These are phyloP conservation scores for Aleiodes testaceus DNA, from an alignment of 2,888 invertebrate species.

Conservation along the genomic window DNA sequence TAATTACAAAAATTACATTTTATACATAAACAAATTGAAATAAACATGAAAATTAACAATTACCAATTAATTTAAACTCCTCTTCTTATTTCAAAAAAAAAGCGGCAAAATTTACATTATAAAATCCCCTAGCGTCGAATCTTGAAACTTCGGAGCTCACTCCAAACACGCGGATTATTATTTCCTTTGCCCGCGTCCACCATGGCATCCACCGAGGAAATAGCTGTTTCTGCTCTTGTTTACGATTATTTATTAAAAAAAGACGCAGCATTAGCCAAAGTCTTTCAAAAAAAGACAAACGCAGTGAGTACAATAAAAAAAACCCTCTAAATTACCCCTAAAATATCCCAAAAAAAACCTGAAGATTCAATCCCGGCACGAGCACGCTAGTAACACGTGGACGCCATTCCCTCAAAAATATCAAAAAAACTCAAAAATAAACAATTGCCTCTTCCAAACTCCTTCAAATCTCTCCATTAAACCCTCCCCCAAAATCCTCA, in stretches of 20 bases:
- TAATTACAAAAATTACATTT: no score
- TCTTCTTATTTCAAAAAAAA: no score
- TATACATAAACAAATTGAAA: no score
- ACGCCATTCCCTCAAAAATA: slow-evolving; percentile 21
- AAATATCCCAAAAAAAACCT: slow-evolving; percentile 4
- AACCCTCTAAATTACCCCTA: no score
- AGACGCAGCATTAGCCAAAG: slow-evolving; percentile 80
- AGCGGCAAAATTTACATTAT: no score
- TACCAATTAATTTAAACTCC: no score
- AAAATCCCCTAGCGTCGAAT: no score
- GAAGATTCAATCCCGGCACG: slow-evolving; percentile 43
- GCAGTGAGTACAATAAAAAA: slow-evolving; percentile 78
- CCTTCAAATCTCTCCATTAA: not conserved
- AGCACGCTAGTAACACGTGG: slow-evolving; percentile 55
- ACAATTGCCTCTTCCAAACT: no score
- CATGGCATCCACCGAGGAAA: slow-evolving; percentile 74
- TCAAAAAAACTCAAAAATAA: not conserved
- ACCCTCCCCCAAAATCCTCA: not conserved
- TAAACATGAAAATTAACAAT: no score
- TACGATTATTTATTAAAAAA: slow-evolving; percentile 79
- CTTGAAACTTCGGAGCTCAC: no score
- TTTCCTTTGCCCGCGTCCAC: slow-evolving; percentile 57
- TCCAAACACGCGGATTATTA: no score
- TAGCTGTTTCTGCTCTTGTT: slow-evolving; percentile 76
- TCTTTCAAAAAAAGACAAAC: slow-evolving; percentile 82